Evolutionary conservation across 2,888 invertebrate genomes (phyloP), one percentile per base, ranked within the genome.

Genomic region (Adela reaumurella): DNA sequence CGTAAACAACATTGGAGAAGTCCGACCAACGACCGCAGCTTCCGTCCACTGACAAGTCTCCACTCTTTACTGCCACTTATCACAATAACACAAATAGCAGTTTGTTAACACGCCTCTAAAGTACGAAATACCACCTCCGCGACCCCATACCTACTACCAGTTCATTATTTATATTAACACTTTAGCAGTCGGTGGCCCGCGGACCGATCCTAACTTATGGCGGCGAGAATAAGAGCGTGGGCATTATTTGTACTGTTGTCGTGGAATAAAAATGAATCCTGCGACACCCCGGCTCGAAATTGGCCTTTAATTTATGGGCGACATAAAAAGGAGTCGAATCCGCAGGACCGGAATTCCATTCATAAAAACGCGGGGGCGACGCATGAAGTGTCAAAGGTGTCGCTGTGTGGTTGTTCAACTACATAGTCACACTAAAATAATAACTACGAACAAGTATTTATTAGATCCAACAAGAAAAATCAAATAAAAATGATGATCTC

Each of bases 111-210:
- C 35, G 14, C 35, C 35, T 35, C 35, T 35, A 35, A 35, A 35
- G 6, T 35, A 14, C 11, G 14, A 35, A 35, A 35, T 35, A 35
- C 35, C n/a, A n/a, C n/a, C 35, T 35, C 35, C 11, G 35, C 35
- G 11, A 35, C 3, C 35, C 24, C 5, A 24, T 10, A n/a, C n/a
- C n/a, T n/a, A n/a, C 24, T 5, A 35, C 35, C 76, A 78, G 77
- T 76, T 76, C 78, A 78, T 78, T 77, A 78, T 77, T 77, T 76
- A 77, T 73, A 74, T 74, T 77, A 78, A 78, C 78, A 77, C 77
- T 74, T 77, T 74, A 77, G 78, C 78, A 76, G 76, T 67, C 73
- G 70, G 68, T 71, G 73, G 67, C 65, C 69, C 65, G 63, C 62
- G 57, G 59, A 64, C 62, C 68, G 67, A 70, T 67, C 68, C 70